Conservation (phyloP, 1,140 invertebrate species). For the Bombus huntii region DNA sequence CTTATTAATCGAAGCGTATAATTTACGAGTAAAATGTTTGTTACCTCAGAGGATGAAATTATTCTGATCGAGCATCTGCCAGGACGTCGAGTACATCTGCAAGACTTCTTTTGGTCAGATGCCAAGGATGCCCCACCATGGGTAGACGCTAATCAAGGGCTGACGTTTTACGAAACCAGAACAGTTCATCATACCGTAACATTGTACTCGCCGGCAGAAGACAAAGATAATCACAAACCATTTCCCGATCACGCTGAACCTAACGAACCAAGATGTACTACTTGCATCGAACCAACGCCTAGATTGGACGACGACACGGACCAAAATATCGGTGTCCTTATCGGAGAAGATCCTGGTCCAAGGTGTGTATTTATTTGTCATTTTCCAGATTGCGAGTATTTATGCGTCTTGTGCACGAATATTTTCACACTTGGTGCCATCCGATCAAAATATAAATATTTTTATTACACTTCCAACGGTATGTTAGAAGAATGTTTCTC, state of each 20-base stretch:
- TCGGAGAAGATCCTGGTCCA: conserved; percentile 80
- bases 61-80: conserved; percentile 82
- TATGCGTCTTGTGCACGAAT: too few relatives aligned
- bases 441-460: too few relatives aligned
- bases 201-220: conserved; percentile 71
- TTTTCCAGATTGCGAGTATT: not conserved
- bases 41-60: conserved; percentile 78
- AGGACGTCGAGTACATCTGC: conserved; percentile 86
- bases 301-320: conserved; percentile 73
- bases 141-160: conserved; percentile 76
- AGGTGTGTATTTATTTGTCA: conserved; percentile 67
- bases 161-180: conserved; percentile 77
- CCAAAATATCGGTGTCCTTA: conserved; percentile 77
- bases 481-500: too few relatives aligned
- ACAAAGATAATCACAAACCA: conserved; percentile 4
- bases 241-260: conserved; percentile 33
- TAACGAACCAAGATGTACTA: conserved; percentile 69
- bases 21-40: not conserved
- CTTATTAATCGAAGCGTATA: not conserved
- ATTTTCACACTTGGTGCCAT: too few relatives aligned
- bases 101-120: conserved; percentile 94
- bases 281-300: conserved; percentile 78
- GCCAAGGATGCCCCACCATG: conserved; percentile 88
- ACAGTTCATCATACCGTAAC: conserved; percentile 78
- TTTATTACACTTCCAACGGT: too few relatives aligned